Evolutionary conservation across 2,888 invertebrate genomes (phyloP), one percentile per base, ranked within the genome.

Genomic region (Ischnus inquisitorius): DNA sequence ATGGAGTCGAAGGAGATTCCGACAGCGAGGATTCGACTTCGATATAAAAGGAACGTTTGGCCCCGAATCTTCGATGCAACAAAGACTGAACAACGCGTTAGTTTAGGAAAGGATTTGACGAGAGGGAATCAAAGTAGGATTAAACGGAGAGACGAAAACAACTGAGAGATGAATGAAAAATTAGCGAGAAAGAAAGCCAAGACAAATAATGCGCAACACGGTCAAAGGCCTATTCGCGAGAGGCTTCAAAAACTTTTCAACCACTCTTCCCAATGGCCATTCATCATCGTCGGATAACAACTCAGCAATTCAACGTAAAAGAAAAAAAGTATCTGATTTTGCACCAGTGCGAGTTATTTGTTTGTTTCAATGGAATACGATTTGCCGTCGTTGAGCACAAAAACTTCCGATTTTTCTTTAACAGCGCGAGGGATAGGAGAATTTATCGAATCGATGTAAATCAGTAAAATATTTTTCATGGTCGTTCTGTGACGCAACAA

Each of bases 1-100:
- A 89, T 69, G 80, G 79, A 12, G 83, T 79, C 14, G 89, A 90
- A 14, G 88, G 87, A 39, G 91, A 92, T 60, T 89, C 89, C n/a
- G 92, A 92, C 62, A 90, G 92, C 78, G 92, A 92, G 28, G 90
- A 92, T 81, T 93, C 93, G 8, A 93, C 93, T 22, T 93, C 93
- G 57, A 90, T 93, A 82, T 92, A 89, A 88, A 51, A 51, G 65
- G 4, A n/a, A 54, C 5, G 25, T n/a, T 51, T 6, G 19, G 14
- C 46, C 25, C 4, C 6, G 12, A 8, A 16, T 46, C 46, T 48
- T n/a, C 46, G 48, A 14, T 48, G 25, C 14, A 25, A 25, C 46
- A 25, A 68, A 68, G 57, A 60, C 57, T 60, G 57, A 60, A 60
- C 28, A 14, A 22, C 54, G 57, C 14, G 5, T 25, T 48, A n/a